Evolutionary conservation across 2,797 vertebrate species (phyloP), one percentile per base, ranked within the genome.

Genomic region (Molossus alvarezi): DNA sequence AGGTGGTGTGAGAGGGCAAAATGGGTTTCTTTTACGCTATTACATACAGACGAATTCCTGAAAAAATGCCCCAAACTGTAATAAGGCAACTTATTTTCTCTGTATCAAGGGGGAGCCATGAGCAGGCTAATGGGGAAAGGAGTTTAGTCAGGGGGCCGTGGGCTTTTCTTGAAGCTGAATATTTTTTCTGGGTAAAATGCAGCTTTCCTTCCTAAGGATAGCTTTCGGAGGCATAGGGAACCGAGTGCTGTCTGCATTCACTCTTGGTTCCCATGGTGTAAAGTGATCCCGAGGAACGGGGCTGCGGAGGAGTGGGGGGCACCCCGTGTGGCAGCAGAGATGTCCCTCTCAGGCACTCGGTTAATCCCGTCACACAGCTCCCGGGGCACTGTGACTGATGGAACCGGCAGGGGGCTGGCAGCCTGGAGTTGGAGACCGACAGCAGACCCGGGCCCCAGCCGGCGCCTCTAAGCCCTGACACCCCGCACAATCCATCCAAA

Each of bases 401-500:
- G 67, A 90, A 25, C n/a, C 37, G 37, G 20, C 27, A 72, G 21
- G 48, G 53, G 53, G 80, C 80, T 11, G 15, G 41, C 11, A 6
- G 2, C 62, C 72, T 27, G 75, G 57, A 62, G 33, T 76, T 45
- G 81, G 53, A 82, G 45, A 67, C 21, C 2, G 23, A 51, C 3
- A 2, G 45, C 20, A 84, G 80, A 95, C 64, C 89, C 79, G 33
- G 92, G 69, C 80, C 80, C 88, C 53, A 41, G 65, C 71, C 45
- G 6, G 6, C 77, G 81, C 58, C 76, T 73, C 88, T 48, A 73
- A 90, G 75, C 88, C 81, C 92, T 57, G 86, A 89, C 37, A 60
- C 84, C 92, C 93, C 95, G 81, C 72, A 64, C 23, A 88, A 96
- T 84, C 81, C 81, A 71, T 53, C 95, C 58, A 18, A 65, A 97